A percentile compares a stretch with the other conserved stretches of the same genome.
Evolutionary conservation across 2,113 vertebrate species (phyloP).

Genomic region (Phyllopteryx taeniolatus): DNA sequence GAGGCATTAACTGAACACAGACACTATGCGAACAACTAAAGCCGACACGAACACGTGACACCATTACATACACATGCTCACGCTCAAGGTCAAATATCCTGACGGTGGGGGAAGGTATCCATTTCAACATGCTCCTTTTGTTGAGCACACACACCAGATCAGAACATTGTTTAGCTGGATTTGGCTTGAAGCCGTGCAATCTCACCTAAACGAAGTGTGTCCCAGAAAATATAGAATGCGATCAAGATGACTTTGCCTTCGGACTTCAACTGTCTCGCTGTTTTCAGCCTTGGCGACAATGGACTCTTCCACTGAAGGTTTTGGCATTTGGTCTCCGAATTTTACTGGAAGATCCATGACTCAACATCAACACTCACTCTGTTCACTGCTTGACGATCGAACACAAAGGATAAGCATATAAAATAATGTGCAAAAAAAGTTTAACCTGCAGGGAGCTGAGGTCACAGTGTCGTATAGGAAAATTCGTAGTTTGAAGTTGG

Average conservation of each 20-base stretch:
- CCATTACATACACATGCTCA: conserved; percentile 8
- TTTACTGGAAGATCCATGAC: no score
- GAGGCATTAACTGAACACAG: conserved; percentile 13
- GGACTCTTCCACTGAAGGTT: no score
- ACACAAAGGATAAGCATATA: no score
- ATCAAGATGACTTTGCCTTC: background rate
- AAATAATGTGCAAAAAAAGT: no score
- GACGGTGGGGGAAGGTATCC: conserved; percentile 41
- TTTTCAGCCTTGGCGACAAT: no score
- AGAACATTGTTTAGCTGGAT: background rate
- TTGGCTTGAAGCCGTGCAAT: background rate
- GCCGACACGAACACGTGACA: conserved; percentile 30
- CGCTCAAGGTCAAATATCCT: conserved; percentile 48
- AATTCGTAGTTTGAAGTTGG: no score
- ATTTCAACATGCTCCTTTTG: conserved; percentile 40
- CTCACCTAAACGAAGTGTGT: background rate
- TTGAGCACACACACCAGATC: conserved; percentile 1
- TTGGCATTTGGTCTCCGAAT: no score
- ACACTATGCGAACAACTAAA: conserved; percentile 20
- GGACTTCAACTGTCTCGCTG: no score
- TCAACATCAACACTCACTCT: no score
- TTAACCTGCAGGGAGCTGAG: no score
- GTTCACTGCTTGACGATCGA: no score
- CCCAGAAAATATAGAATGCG: background rate
- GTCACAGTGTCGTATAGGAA: no score